Evolutionary conservation across 2,797 vertebrate genomes (phyloP), one percentile per base, ranked within the genome.

Genomic region (Streptopelia turtur): DNA sequence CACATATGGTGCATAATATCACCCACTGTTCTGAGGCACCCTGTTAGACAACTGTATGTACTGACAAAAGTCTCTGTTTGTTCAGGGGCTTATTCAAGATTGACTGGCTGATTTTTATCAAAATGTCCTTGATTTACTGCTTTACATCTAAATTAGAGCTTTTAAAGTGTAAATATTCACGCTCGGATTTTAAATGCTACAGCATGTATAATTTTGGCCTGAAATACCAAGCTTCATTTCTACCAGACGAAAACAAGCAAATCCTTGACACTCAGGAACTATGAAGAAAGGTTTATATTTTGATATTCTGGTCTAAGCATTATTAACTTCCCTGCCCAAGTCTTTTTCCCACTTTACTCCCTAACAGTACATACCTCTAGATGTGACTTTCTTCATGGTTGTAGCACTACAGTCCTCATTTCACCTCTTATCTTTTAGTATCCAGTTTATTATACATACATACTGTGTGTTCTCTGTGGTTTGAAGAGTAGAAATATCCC

Each of bases 41-140:
- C 96, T 94, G 77, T 96, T 97, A 98, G 97, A 98, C 97, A 97
- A 95, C 98, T 98, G 98, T 98, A 98, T 98, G 98, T 97, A 97
- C 95, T 96, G 93, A 94, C 93, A 94, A 78, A 93, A 96, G 45
- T 97, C 77, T 94, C 84, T 90, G 89, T 71, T 89, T 96, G 64
- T 92, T 86, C 86, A 94, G 84, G 78, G 87, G 84, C 50, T 72
- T 59, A 66, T 85, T 91, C 66, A 90, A 95, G 82, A 95, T 68
- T 91, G 80, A 91, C 55, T 96, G 69, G 68, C 85, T 95, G 89
- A 43, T 94, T 90, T 77, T 87, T 60, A 84, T 91, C 75, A 95
- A 93, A 95, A 84, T 81, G 37, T 94, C 90, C 94, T 96, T 93
- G 74, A 87, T 95, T 96, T 93, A 94, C 85, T 81, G 91, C 76